Evolutionary conservation across 2,888 invertebrate genomes (phyloP).

Genomic region (Serrognathus titanus): DNA sequence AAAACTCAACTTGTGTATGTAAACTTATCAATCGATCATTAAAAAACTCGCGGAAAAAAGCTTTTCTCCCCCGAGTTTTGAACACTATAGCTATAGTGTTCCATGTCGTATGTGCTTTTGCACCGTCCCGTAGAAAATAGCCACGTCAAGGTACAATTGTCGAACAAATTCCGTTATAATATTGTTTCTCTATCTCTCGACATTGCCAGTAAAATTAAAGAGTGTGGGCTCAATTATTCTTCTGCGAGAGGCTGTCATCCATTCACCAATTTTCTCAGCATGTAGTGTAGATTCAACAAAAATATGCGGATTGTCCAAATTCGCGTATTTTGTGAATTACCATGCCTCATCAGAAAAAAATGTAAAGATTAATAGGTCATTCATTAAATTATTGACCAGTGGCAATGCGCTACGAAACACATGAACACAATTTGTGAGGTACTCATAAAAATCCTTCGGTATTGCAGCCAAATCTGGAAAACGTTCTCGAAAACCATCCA

Average conservation of each 20-base stretch:
- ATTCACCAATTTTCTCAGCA: background rate
- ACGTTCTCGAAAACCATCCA: background rate
- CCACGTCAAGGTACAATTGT: background rate
- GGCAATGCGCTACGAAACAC: background rate
- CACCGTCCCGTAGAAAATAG: background rate
- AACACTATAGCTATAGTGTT: background rate
- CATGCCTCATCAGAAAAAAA: too few species aligned
- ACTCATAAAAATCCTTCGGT: constrained; percentile 5
- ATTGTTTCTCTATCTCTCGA: constrained; percentile 3
- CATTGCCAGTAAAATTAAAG: background rate
- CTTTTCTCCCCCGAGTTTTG: too few species aligned
- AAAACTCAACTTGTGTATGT: too few species aligned
- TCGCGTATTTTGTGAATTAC: too few species aligned
- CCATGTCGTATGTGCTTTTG: background rate
- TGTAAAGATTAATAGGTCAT: background rate
- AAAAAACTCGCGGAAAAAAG: background rate
- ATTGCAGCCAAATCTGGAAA: constrained; percentile 1
- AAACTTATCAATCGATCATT: too few species aligned
- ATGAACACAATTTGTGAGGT: too few species aligned
- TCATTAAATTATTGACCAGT: background rate
- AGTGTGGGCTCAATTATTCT: background rate
- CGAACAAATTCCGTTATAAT: constrained; percentile 2
- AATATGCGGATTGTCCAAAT: too few species aligned
- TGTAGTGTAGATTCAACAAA: too few species aligned
- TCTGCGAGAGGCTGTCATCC: background rate